Conservation (phyloP, 2,797 vertebrate genomes). For the Artibeus jamaicensis region DNA sequence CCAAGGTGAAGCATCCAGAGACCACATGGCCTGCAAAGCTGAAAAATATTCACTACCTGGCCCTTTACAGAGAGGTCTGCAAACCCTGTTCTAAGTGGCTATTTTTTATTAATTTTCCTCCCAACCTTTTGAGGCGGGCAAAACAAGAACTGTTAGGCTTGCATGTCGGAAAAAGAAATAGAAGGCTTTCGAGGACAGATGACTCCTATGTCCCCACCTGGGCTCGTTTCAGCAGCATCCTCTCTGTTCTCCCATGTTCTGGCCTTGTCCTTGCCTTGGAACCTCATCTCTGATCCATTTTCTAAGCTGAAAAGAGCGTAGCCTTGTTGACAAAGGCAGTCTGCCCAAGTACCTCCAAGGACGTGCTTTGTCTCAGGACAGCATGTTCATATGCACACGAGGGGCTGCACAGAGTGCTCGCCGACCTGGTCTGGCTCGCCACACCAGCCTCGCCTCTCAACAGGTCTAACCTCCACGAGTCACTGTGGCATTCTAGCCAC, state of each 20-base stretch:
- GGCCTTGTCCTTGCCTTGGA: not conserved
- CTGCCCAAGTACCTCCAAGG: not conserved
- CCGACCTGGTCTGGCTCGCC: not conserved
- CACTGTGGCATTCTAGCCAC: not conserved
- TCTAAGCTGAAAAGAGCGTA: not conserved
- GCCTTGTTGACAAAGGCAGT: not conserved
- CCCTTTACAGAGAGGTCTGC: not conserved
- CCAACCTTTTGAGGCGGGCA: not conserved
- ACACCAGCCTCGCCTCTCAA: not conserved
- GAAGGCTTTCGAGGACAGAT: not conserved
- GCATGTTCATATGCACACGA: fast-evolving
- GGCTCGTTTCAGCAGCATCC: not conserved
- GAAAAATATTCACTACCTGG: not conserved
- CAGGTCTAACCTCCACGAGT: not conserved
- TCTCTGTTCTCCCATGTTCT: not conserved
- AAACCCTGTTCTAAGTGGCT: not conserved
- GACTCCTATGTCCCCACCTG: not conserved
- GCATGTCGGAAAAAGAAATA: not conserved
- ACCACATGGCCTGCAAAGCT: not conserved
- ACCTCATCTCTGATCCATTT: not conserved
- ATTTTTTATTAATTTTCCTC: not conserved
- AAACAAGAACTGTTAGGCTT: not conserved
- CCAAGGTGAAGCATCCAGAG: not conserved
- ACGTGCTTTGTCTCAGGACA: not conserved
- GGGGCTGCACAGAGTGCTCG: not conserved